phyloP scores from a whole-genome alignment of 2,888 invertebrate genomes.

The Enoplolaimus lenunculus region DNA sequence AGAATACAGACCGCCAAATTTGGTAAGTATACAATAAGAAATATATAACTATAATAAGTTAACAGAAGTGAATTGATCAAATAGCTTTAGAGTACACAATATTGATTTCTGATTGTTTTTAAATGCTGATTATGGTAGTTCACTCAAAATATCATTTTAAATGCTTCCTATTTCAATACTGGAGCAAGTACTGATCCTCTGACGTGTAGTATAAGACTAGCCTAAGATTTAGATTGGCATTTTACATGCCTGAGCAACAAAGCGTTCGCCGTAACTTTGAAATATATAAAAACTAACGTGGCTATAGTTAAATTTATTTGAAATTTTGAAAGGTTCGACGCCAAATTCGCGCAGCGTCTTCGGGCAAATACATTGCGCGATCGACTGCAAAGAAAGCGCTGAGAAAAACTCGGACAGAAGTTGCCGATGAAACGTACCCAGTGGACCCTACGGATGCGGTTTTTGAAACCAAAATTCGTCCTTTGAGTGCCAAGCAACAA shows the following conservation, averaged over 20 bases:
- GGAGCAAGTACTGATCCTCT: no score
- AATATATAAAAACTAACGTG: background rate
- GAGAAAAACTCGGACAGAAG: conserved; percentile 57
- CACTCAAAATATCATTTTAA: no score
- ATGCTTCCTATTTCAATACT: no score
- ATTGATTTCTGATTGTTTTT: no score
- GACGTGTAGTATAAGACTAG: no score
- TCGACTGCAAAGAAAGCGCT: conserved; percentile 63
- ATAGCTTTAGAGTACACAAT: no score
- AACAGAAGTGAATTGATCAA: no score
- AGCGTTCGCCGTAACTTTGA: background rate
- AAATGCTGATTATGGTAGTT: no score
- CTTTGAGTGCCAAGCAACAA: no score
- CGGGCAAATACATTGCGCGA: conserved; percentile 61
- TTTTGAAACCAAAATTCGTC: conserved; percentile 36
- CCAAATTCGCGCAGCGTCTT: conserved; percentile 54
- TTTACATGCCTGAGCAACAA: no score
- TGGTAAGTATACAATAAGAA: conserved; percentile 48
- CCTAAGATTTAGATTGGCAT: no score
- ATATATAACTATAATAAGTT: no score
- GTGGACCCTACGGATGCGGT: conserved; percentile 46
- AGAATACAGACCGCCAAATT: conserved; percentile 73
- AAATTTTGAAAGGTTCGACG: conserved; percentile 47
- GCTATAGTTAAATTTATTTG: background rate
- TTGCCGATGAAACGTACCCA: conserved; percentile 54